Percentiles rank a stretch among this genome's conserved stretches.
phyloP scores from a whole-genome alignment of 1,140 invertebrate species.

The Centruroides sculpturatus region DNA sequence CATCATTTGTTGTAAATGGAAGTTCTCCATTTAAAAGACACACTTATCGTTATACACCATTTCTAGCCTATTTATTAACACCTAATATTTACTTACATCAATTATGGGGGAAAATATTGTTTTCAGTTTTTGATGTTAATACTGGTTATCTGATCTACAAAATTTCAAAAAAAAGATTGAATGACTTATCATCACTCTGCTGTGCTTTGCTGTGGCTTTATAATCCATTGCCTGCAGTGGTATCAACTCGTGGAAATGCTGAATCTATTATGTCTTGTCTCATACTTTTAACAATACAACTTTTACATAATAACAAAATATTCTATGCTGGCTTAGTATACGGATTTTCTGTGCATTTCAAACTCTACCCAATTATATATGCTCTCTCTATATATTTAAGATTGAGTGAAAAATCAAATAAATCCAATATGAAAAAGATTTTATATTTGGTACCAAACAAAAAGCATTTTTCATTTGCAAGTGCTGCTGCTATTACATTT shows the following conservation, averaged over 20 bases:
- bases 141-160: conserved; percentile 54
- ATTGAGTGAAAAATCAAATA: background rate
- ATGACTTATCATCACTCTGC: conserved; percentile 18
- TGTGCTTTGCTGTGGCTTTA: conserved; percentile 74
- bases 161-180: conserved; percentile 18
- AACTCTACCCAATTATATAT: conserved; percentile 84
- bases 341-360: conserved; percentile 78
- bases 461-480: conserved; percentile 46
- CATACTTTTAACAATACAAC: conserved; percentile 51
- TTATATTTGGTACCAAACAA: conserved; percentile 43
- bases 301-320: conserved; percentile 23
- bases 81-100: conserved; percentile 60
- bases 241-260: conserved; percentile 89
- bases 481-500: conserved; percentile 49
- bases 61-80: conserved; percentile 68
- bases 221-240: conserved; percentile 79
- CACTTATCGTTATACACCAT: conserved; percentile 90
- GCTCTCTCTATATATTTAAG: conserved; percentile 19
- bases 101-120: conserved; percentile 80
- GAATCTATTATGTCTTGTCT: conserved; percentile 76
- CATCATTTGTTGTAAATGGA: conserved; percentile 53
- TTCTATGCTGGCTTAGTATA: conserved; percentile 55
- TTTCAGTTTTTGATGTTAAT: conserved; percentile 67
- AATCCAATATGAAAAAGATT: background rate
- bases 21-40: conserved; percentile 71